Percentiles rank a stretch among this genome's conserved stretches.
Evolutionary conservation across 2,113 vertebrate species (phyloP).

Genomic region (Triplophysa dalaica): DNA sequence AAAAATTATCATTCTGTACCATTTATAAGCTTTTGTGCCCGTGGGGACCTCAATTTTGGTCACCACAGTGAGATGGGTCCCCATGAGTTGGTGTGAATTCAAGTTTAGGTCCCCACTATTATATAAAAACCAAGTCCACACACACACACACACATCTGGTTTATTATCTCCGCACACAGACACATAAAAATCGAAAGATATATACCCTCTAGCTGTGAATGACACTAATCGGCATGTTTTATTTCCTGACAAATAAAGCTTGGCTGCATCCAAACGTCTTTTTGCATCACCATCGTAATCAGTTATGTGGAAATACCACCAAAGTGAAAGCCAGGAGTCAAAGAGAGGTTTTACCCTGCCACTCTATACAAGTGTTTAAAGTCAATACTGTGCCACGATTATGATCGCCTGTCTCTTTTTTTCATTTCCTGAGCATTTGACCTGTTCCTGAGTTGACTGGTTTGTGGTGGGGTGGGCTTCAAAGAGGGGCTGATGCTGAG

Average conservation of each 20-base stretch:
- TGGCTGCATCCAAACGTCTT: not conserved
- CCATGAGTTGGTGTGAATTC: too few relatives aligned
- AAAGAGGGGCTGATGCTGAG: not conserved
- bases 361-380: conserved; percentile 6
- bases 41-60: too few relatives aligned
- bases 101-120: too few relatives aligned
- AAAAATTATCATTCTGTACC: too few relatives aligned
- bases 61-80: too few relatives aligned
- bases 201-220: not conserved
- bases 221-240: not conserved
- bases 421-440: conserved; percentile 46
- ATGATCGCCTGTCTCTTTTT: conserved; percentile 24
- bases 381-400: conserved; percentile 21
- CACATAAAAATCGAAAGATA: too few relatives aligned
- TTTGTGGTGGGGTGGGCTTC: not conserved
- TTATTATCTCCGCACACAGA: too few relatives aligned
- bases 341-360: not conserved
- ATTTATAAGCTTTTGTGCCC: too few relatives aligned
- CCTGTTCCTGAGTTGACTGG: not conserved
- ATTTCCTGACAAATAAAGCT: not conserved
- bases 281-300: not conserved
- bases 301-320: not conserved
- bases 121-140: too few relatives aligned
- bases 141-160: too few relatives aligned
- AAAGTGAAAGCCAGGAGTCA: conserved; percentile 6